A percentile compares a stretch with the other conserved stretches of the same genome.
Evolutionary conservation across 2,888 invertebrate species (phyloP).

Genomic region (Zeuzera pyrina): DNA sequence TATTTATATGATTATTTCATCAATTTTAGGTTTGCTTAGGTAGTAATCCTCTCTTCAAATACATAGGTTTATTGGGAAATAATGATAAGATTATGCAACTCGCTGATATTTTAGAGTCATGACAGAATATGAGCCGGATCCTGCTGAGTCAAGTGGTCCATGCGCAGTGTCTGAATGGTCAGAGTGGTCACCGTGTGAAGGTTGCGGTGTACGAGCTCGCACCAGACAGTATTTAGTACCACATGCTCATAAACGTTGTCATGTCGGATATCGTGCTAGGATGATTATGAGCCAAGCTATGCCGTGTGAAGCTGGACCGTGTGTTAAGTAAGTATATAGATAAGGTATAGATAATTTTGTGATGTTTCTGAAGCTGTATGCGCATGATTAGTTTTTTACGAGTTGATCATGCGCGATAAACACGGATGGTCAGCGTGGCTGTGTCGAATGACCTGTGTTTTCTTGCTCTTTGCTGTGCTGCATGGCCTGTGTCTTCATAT

Average conservation of each 20-base stretch:
- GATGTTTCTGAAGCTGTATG: too few relatives aligned
- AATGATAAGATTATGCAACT: not conserved
- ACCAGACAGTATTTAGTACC: slow-evolving; percentile 77
- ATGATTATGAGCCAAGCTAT: slow-evolving; percentile 55
- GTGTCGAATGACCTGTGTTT: too few relatives aligned
- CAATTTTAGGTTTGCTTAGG: not conserved
- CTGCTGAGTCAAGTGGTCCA: slow-evolving; percentile 44
- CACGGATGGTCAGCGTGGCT: too few relatives aligned
- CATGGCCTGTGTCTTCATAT: too few relatives aligned
- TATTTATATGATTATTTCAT: not conserved
- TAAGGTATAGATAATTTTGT: too few relatives aligned
- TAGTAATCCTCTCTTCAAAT: not conserved
- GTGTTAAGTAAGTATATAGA: slow-evolving; percentile 50
- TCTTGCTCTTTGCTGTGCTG: too few relatives aligned
- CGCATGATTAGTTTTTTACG: too few relatives aligned
- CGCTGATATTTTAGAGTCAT: slow-evolving; percentile 42
- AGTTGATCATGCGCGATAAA: too few relatives aligned
- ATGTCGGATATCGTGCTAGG: slow-evolving; percentile 50
- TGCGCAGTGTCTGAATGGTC: slow-evolving; percentile 85
- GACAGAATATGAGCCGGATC: slow-evolving; percentile 64
- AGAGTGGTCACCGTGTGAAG: slow-evolving; percentile 82
- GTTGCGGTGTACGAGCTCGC: slow-evolving; percentile 80
- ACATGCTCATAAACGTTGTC: slow-evolving; percentile 77
- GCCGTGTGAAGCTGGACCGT: slow-evolving; percentile 57
- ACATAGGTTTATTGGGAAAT: not conserved